Base-by-base conservation (phyloP, 2,888 invertebrate species). In the Drepanosiphum platanoidis region DNA sequence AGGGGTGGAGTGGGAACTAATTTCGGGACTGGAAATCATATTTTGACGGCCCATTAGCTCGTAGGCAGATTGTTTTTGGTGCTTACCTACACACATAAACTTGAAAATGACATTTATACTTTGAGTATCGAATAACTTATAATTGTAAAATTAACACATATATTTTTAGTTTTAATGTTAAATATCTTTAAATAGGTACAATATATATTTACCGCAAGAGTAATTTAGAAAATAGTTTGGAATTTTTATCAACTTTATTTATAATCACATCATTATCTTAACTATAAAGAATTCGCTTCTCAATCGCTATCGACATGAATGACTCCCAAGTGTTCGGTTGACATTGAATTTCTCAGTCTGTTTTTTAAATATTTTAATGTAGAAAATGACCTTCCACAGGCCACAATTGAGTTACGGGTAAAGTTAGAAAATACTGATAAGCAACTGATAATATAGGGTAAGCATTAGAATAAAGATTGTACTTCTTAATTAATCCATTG, bases 341-440 rank as follows among this genome's bases (percentile, higher is more conserved):
- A 39, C 66, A 79, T 64, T 64, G 66, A 30, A 79, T 68, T 79
- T 79, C 79, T 36, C 15, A 66, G n/a, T 22, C 66, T 22, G 13
- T 39, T 79, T 79, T 79, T 79, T 30, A 66, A 39, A 68, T 66
- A 68, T 68, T 79, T 68, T 66, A 61, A 78, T 15, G 39, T 78
- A 32, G 36, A 78, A 78, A 78, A 78, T 39, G 27, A 64, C 39
- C 66, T 18, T 68, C 64, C 27, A 79, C 79, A 64, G 7, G 79
- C 64, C n/a, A 79, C 66, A n/a, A n/a, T 64, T 66, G 66, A 8
- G 39, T 42, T 64, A 79, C 66, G 1, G 79, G 46, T 11, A 79
- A 52, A 39, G 66, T 79, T 30, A 79, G 9, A 13, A 79, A 32
- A 15, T 79, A 79, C 39, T 79, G 39, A 46, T 79, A 68, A 66